Conservation (phyloP, 2,888 invertebrate species). For the Augiades crinisus region DNA sequence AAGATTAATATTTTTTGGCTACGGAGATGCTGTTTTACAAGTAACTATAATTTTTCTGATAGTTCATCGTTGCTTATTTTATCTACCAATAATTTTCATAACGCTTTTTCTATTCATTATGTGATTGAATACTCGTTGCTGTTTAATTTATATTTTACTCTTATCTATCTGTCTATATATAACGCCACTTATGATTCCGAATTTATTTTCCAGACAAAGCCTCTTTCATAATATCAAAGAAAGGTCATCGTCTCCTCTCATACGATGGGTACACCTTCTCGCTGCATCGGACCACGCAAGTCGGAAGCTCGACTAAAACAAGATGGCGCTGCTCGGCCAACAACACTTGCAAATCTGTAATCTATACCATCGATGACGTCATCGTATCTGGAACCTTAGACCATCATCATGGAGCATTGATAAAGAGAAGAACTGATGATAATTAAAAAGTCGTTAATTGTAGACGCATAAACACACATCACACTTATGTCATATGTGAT, state of each 20-base stretch:
- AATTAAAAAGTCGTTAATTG: too few species aligned
- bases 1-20: too few species aligned
- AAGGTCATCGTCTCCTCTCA: not conserved
- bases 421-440: not conserved
- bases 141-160: too few species aligned
- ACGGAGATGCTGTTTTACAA: too few species aligned
- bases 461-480: too few species aligned
- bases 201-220: not conserved
- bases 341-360: conserved; percentile 38
- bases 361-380: conserved; percentile 39
- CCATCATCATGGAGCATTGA: conserved; percentile 33
- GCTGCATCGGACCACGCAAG: not conserved
- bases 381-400: conserved; percentile 29
- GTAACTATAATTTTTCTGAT: too few species aligned
- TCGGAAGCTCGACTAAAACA: not conserved
- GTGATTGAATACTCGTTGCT: too few species aligned
- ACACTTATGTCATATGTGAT: too few species aligned
- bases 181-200: not conserved
- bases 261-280: not conserved
- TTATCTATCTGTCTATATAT: too few species aligned
- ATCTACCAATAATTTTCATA: too few species aligned
- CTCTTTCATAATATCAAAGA: not conserved
- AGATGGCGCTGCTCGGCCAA: conserved; percentile 35
- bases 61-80: too few species aligned
- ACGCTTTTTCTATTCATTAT: too few species aligned